A percentile compares a stretch with the other conserved stretches of the same genome.
Conservation (phyloP, 2,888 invertebrate genomes). For the Synanthedon tipuliformis region DNA sequence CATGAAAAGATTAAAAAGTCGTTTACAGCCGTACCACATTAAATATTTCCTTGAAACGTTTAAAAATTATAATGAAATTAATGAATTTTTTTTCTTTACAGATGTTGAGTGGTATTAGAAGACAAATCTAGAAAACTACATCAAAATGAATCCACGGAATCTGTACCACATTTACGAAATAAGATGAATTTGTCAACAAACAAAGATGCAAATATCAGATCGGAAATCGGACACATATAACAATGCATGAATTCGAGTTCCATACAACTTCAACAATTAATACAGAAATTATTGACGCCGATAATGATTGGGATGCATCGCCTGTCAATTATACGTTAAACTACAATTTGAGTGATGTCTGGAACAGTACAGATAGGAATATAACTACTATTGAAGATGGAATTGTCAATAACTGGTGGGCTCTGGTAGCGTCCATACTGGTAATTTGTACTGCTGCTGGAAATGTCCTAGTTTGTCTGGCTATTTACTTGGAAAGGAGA, state of each 20-base stretch:
- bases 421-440: conserved; percentile 78
- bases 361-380: conserved; percentile 25
- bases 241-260: conserved; percentile 47
- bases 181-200: conserved; percentile 40
- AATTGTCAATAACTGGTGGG: conserved; percentile 81
- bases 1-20: too few relatives aligned
- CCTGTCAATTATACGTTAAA: conserved; percentile 19
- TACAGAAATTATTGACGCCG: conserved; percentile 11
- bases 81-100: conserved; percentile 25
- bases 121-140: conserved; percentile 7
- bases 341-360: conserved; percentile 10
- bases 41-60: too few relatives aligned
- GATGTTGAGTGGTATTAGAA: conserved; percentile 20
- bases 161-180: conserved; percentile 55
- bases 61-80: too few relatives aligned
- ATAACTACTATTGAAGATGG: conserved; percentile 18
- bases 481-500: conserved; percentile 90
- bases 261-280: conserved; percentile 15
- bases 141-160: conserved; percentile 29
- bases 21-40: too few relatives aligned
- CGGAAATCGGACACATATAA: conserved; percentile 20
- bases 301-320: conserved; percentile 17
- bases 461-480: conserved; percentile 93
- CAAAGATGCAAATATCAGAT: conserved; percentile 39
- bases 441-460: conserved; percentile 91